These are phyloP conservation scores for Panthera tigris DNA, from an alignment of 2,113 vertebrate genomes.

Conservation along the genomic window DNA sequence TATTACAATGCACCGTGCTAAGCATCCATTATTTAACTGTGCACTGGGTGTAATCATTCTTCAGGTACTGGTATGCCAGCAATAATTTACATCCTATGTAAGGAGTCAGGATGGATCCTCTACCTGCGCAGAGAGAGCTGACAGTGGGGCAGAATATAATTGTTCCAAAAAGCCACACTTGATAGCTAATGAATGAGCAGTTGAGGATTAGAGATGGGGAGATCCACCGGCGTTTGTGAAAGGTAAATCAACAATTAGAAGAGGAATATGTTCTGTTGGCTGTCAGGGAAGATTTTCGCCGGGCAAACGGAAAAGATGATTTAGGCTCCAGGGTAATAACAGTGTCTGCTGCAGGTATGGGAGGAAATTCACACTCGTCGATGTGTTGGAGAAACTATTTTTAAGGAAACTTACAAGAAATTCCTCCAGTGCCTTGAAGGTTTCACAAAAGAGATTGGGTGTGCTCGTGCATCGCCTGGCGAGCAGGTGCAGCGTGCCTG, in stretches of 20 bases:
- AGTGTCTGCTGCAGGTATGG: neutral
- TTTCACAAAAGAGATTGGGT: neutral
- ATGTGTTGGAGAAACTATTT: neutral
- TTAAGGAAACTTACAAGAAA: conserved; percentile 10
- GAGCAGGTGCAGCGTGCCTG: neutral
- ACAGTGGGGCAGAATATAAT: conserved; percentile 49
- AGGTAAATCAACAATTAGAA: conserved; percentile 59
- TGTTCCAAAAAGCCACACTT: conserved; percentile 67
- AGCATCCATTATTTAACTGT: conserved; percentile 67
- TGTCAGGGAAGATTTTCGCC: conserved; percentile 58
- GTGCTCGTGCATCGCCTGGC: neutral
- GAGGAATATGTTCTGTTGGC: conserved; percentile 46
- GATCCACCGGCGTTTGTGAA: neutral
- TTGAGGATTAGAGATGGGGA: conserved; percentile 42
- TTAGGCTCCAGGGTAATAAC: conserved; percentile 16
- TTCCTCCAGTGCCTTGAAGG: neutral
- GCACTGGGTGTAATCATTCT: conserved; percentile 67
- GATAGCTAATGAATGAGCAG: conserved; percentile 69
- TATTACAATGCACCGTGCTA: conserved; percentile 56
- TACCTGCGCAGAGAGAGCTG: conserved; percentile 36
- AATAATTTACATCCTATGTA: conserved; percentile 44
- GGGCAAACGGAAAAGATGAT: conserved; percentile 30
- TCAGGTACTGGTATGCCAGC: conserved; percentile 62
- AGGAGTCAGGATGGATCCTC: conserved; percentile 32
- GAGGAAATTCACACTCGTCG: neutral